These are phyloP conservation scores for Pteruthius melanotis DNA, from an alignment of 2,113 vertebrate genomes.

Conservation along the genomic window DNA sequence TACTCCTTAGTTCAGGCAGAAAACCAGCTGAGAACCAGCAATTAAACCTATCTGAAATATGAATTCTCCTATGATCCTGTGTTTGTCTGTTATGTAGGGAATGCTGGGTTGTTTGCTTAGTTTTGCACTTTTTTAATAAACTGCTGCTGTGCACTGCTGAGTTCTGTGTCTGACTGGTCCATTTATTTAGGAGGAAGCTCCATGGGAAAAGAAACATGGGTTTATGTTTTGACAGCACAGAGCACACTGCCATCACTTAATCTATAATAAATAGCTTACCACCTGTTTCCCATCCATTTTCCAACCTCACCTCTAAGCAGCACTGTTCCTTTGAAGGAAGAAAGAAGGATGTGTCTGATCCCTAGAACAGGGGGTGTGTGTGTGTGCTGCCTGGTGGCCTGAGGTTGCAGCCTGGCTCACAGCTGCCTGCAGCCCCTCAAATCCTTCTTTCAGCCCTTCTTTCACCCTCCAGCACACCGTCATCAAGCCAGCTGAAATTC, in stretches of 20 bases:
- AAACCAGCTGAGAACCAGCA: slow-evolving; percentile 63
- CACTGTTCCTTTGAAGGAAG: background rate
- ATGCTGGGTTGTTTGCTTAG: slow-evolving; percentile 10
- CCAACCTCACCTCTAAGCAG: background rate
- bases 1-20: slow-evolving; percentile 46
- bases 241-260: slow-evolving; percentile 37
- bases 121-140: slow-evolving; percentile 21
- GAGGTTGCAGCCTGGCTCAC: background rate
- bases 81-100: background rate
- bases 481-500: background rate
- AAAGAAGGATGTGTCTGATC: background rate
- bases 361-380: fast-evolving
- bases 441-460: background rate
- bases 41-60: slow-evolving; percentile 62
- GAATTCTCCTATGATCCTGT: slow-evolving; percentile 5
- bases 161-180: slow-evolving; percentile 10
- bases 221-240: slow-evolving; percentile 38
- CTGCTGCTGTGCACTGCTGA: slow-evolving; percentile 18
- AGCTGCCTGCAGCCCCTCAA: background rate
- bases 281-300: slow-evolving; percentile 44
- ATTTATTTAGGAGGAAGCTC: slow-evolving; percentile 29
- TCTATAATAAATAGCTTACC: slow-evolving; percentile 50
- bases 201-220: background rate
- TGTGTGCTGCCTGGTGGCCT: background rate
- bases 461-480: fast-evolving